These are phyloP conservation scores for Melinopterus prodromus DNA, from an alignment of 2,888 invertebrate genomes.

Conservation along the genomic window DNA sequence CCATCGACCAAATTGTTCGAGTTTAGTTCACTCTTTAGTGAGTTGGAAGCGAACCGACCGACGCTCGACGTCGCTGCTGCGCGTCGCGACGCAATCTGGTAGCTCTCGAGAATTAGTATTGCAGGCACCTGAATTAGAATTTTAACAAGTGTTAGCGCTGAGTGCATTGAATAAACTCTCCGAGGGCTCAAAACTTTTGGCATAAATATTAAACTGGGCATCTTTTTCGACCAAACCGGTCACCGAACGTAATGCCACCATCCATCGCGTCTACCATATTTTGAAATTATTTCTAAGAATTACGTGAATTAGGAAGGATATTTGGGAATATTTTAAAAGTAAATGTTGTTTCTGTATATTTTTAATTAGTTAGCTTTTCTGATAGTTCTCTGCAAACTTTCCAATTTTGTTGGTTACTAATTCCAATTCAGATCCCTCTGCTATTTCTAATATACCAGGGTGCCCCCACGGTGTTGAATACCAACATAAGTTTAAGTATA, in stretches of 20 bases:
- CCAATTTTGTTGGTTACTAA: no score
- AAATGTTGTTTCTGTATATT: no score
- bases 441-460: no score
- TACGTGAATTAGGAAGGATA: no score
- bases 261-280: neutral
- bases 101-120: slow-evolving; percentile 4
- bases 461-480: no score
- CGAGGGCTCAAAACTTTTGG: neutral
- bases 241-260: neutral
- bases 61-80: neutral
- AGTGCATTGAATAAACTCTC: slow-evolving; percentile 4
- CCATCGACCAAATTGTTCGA: neutral
- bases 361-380: no score
- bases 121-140: slow-evolving; percentile 4
- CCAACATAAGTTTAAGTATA: no score
- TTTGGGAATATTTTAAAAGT: no score
- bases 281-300: no score
- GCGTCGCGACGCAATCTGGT: slow-evolving; percentile 4
- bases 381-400: no score
- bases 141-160: slow-evolving; percentile 4
- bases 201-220: neutral
- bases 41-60: neutral
- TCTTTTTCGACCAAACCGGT: neutral
- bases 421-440: no score
- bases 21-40: neutral